Conservation (phyloP, 2,113 vertebrate species). For the Rhabdornis inornatus region DNA sequence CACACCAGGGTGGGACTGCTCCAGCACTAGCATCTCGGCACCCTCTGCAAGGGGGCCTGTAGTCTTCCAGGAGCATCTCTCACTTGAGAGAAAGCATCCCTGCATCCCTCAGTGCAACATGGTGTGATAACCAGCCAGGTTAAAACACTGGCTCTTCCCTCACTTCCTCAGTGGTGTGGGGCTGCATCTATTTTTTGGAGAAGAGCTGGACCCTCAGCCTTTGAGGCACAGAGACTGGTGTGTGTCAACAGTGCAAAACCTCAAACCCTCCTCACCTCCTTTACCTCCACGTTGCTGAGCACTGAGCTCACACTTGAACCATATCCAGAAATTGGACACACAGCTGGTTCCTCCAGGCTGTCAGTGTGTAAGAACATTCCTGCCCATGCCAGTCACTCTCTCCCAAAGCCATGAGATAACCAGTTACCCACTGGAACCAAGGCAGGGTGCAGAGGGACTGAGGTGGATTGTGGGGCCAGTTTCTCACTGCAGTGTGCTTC, state of each 20-base stretch:
- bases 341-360: conserved; percentile 69
- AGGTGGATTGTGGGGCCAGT: rapidly evolving
- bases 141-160: not conserved
- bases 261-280: conserved; percentile 57
- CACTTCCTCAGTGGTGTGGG: not conserved
- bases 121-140: not conserved
- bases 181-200: not conserved
- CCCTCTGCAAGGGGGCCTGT: not conserved
- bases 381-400: conserved; percentile 70
- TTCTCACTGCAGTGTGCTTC: not conserved
- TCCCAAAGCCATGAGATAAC: conserved; percentile 64
- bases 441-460: not conserved
- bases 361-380: conserved; percentile 65
- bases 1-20: rapidly evolving
- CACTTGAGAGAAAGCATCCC: rapidly evolving
- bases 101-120: rapidly evolving
- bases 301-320: conserved; percentile 68
- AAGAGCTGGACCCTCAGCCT: not conserved
- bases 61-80: not conserved
- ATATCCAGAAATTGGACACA: conserved; percentile 73
- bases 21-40: not conserved
- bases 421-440: conserved; percentile 35
- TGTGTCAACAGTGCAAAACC: not conserved
- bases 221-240: not conserved
- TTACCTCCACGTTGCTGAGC: conserved; percentile 65